Percentiles rank a stretch among this genome's conserved stretches.
Conservation (phyloP, 2,113 vertebrate species). For the Opisthocomus hoazin region DNA sequence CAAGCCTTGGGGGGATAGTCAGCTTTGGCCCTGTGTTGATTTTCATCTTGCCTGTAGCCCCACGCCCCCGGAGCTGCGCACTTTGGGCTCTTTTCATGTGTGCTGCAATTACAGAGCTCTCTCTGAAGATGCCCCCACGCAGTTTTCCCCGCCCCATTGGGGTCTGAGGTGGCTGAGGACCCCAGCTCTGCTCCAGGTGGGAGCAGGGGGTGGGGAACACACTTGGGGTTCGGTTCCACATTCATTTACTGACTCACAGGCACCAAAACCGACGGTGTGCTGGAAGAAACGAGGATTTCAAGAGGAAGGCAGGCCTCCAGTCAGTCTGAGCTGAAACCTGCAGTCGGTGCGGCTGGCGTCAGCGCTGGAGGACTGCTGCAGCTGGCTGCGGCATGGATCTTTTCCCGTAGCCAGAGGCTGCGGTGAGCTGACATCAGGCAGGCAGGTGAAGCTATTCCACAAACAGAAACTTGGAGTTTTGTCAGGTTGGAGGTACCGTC, state of each 20-base stretch:
- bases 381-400: neutral
- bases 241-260: neutral
- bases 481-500: neutral
- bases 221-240: neutral
- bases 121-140: conserved; percentile 8
- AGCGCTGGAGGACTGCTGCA: neutral
- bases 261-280: rapidly evolving
- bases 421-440: neutral
- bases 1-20: neutral
- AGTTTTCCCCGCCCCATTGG: neutral
- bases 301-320: neutral
- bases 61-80: rapidly evolving
- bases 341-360: rapidly evolving
- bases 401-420: neutral
- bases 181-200: neutral
- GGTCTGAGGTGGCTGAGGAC: neutral
- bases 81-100: neutral
- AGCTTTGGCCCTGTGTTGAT: neutral
- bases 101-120: neutral
- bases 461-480: conserved; percentile 52
- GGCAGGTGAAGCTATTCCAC: conserved; percentile 22
- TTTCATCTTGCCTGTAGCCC: neutral
- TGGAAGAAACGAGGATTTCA: neutral
- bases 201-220: neutral
- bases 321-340: neutral